Percentiles rank a stretch among this genome's conserved stretches.
phyloP scores from a whole-genome alignment of 2,113 vertebrate genomes.

The Oryzias javanicus region DNA sequence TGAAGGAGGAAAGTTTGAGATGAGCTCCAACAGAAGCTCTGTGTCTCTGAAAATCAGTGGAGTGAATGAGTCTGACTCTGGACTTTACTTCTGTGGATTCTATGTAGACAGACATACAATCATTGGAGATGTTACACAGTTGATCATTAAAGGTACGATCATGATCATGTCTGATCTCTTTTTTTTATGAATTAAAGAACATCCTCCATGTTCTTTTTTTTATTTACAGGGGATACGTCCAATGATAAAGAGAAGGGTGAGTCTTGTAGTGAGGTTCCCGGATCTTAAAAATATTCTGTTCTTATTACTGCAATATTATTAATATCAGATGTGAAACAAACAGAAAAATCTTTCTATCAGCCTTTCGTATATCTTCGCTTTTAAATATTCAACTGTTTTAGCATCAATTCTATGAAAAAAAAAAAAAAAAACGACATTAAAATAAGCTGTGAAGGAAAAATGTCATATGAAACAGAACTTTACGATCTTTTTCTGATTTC shows the following conservation, averaged over 20 bases:
- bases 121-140: neutral
- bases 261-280: neutral
- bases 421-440: no score
- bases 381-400: neutral
- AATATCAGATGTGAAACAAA: no score
- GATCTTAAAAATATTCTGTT: neutral
- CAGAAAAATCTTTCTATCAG: no score
- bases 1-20: neutral
- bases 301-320: no score
- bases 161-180: neutral
- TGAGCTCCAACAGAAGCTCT: neutral
- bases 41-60: neutral
- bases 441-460: no score
- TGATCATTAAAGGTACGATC: conserved; percentile 6
- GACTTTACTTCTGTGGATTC: conserved; percentile 17
- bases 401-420: no score
- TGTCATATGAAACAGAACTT: no score
- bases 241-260: neutral
- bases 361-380: no score
- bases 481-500: neutral
- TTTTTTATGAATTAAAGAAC: neutral
- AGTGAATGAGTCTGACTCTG: conserved; percentile 16
- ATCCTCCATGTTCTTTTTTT: neutral
- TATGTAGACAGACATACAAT: neutral
- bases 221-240: neutral